These are phyloP conservation scores for Andrena cerasifolii DNA, from an alignment of 1,140 invertebrate species.

Conservation along the genomic window DNA sequence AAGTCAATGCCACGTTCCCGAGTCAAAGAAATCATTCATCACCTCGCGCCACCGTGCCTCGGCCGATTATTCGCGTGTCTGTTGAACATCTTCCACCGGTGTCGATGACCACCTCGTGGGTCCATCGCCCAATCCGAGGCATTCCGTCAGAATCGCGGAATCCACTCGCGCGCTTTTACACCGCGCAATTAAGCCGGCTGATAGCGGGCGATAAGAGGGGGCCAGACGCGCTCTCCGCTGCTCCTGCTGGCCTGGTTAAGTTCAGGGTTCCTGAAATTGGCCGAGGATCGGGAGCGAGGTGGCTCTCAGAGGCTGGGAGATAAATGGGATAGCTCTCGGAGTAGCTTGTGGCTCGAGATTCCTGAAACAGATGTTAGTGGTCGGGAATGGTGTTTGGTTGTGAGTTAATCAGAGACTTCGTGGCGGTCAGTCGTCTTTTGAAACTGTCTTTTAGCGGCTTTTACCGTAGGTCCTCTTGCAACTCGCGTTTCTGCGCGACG, in stretches of 20 bases:
- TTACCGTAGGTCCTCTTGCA: too few species aligned
- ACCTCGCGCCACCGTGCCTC: conserved; percentile 39
- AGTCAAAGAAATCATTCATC: conserved; percentile 62
- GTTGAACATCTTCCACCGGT: neutral
- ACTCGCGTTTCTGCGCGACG: too few species aligned
- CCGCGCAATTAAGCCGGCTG: conserved; percentile 32
- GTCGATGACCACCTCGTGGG: neutral
- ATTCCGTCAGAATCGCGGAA: neutral
- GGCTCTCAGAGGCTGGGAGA: conserved; percentile 3
- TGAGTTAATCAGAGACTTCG: conserved; percentile 11
- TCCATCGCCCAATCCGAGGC: too few species aligned
- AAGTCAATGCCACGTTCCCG: conserved; percentile 59
- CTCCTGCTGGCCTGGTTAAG: neutral
- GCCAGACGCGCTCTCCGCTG: conserved; percentile 8
- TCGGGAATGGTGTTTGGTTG: neutral
- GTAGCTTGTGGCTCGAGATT: conserved; percentile 7
- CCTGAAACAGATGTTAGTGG: conserved; percentile 36
- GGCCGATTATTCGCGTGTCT: conserved; percentile 44
- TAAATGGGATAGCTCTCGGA: conserved; percentile 1
- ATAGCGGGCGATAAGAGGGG: conserved; percentile 29
- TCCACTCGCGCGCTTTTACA: conserved; percentile 35
- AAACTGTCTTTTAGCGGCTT: neutral
- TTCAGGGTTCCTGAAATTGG: neutral
- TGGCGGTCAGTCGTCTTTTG: neutral
- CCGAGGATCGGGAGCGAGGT: neutral